Conservation (phyloP, 2,888 invertebrate species). For the Conistra vaccinii region DNA sequence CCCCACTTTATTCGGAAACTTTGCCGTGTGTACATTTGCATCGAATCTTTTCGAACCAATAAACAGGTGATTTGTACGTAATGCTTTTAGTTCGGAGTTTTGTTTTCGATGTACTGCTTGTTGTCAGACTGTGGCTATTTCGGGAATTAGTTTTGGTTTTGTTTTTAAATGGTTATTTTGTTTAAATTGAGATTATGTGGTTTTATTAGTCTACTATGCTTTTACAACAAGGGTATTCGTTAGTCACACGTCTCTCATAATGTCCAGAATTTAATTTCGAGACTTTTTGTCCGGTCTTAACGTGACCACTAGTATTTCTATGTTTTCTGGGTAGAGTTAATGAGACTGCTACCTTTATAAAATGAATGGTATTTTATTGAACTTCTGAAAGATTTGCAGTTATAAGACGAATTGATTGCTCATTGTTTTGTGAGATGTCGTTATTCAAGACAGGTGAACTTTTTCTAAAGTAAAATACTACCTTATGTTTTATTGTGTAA, state of each 20-base stretch:
- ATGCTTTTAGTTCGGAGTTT: conserved; percentile 61
- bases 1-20: conserved; percentile 66
- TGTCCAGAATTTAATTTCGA: neutral
- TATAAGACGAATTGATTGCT: conserved; percentile 22
- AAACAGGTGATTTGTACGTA: conserved; percentile 67
- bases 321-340: neutral
- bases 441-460: neutral
- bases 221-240: neutral
- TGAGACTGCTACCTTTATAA: conserved; percentile 18
- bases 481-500: neutral
- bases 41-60: conserved; percentile 60
- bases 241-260: neutral
- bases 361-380: conserved; percentile 25
- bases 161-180: conserved; percentile 23
- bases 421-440: conserved; percentile 8
- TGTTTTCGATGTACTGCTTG: conserved; percentile 46
- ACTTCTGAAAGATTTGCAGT: conserved; percentile 19
- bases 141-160: conserved; percentile 36
- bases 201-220: neutral
- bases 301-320: neutral
- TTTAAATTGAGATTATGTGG: conserved; percentile 11
- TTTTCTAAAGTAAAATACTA: neutral
- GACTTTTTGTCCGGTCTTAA: neutral
- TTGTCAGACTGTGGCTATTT: conserved; percentile 37
- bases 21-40: conserved; percentile 65